Percentiles rank a stretch among this genome's conserved stretches.
Conservation (phyloP, 2,888 invertebrate genomes). For the Heteromurus nitidus region DNA sequence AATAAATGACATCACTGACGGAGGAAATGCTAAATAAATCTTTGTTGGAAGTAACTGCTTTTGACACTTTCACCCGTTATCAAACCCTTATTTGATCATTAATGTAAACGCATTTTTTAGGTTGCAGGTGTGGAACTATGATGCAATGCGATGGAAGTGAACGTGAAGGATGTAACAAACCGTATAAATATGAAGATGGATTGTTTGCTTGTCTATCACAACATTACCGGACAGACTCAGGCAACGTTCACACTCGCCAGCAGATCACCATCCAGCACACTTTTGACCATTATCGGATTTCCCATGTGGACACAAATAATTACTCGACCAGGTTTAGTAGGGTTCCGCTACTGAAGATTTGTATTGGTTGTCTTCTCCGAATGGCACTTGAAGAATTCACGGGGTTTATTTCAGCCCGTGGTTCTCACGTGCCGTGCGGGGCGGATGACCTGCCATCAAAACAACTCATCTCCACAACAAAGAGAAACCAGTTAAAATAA, state of each 20-base stretch:
- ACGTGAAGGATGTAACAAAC: not conserved
- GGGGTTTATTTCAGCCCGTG: constrained; percentile 74
- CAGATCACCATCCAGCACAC: not conserved
- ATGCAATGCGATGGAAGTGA: not conserved
- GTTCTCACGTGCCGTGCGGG: constrained; percentile 75
- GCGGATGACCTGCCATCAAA: constrained; percentile 69
- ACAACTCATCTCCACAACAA: not conserved
- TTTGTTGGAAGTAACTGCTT: not conserved
- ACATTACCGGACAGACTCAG: too few relatives aligned
- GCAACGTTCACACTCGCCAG: not conserved
- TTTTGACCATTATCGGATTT: not conserved
- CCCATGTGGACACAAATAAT: not conserved
- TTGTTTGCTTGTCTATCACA: too few relatives aligned
- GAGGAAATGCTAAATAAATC: too few relatives aligned
- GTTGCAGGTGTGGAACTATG: not conserved
- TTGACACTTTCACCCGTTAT: too few relatives aligned
- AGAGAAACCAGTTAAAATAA: not conserved
- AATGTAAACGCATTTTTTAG: too few relatives aligned
- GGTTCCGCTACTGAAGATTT: too few relatives aligned
- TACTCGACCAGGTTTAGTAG: too few relatives aligned
- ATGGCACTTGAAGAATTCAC: constrained; percentile 76
- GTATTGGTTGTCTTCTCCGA: constrained; percentile 73
- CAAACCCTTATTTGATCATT: too few relatives aligned
- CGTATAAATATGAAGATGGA: not conserved
- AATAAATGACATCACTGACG: too few relatives aligned